These are phyloP conservation scores for Chaenocephalus aceratus DNA, from an alignment of 2,113 vertebrate species.

Conservation along the genomic window DNA sequence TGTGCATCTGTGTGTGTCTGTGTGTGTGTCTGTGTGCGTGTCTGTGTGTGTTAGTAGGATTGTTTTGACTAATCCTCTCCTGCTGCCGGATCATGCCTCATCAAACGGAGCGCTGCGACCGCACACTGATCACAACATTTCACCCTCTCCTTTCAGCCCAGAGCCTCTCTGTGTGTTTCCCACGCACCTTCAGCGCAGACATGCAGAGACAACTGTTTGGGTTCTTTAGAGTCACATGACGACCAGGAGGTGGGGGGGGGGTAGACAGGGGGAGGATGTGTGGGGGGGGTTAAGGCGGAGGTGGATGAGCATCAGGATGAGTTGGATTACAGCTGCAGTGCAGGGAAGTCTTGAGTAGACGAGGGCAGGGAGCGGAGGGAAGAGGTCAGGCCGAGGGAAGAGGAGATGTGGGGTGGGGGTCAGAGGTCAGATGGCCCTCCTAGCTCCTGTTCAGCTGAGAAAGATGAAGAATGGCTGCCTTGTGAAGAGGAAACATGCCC, in stretches of 20 bases:
- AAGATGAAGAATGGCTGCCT: slow-evolving; percentile 67
- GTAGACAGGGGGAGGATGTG: too few relatives aligned
- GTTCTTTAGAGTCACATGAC: slow-evolving; percentile 9
- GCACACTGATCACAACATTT: slow-evolving; percentile 32
- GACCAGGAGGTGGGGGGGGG: not conserved
- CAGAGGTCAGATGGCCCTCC: slow-evolving; percentile 68
- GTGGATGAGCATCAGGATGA: slow-evolving; percentile 16
- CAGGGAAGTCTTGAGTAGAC: slow-evolving; percentile 24
- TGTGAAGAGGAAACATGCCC: slow-evolving; percentile 60
- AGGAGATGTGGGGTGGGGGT: slow-evolving; percentile 54
- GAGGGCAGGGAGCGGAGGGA: slow-evolving; percentile 31
- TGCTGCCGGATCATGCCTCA: not conserved
- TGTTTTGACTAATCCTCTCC: not conserved
- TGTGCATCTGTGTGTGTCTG: slow-evolving; percentile 3
- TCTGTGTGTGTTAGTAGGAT: not conserved
- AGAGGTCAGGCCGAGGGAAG: slow-evolving; percentile 58
- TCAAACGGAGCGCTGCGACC: not conserved
- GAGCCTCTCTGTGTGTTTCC: not conserved
- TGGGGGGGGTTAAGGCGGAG: not conserved
- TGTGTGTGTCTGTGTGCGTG: slow-evolving; percentile 8
- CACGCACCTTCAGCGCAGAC: not conserved
- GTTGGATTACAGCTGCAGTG: slow-evolving; percentile 20
- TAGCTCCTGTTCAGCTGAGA: slow-evolving; percentile 61
- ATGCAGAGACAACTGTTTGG: slow-evolving; percentile 17
- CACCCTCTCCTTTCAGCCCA: slow-evolving; percentile 32